A percentile compares a stretch with the other conserved stretches of the same genome.
Evolutionary conservation across 2,888 invertebrate species (phyloP).

Genomic region (Luffia ferchaultella): DNA sequence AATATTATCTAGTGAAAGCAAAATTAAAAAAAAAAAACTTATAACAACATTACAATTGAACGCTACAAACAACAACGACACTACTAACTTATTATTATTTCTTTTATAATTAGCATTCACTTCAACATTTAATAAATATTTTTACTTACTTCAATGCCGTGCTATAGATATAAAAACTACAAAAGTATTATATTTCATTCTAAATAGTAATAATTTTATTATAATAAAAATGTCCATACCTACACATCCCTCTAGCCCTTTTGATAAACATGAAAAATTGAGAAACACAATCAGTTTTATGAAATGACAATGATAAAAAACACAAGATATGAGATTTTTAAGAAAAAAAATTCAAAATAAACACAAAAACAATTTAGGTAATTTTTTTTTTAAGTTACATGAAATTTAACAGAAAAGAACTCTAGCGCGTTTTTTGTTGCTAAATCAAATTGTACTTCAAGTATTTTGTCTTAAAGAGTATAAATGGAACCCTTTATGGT

Average conservation of each 20-base stretch:
- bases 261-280: conserved; percentile 40
- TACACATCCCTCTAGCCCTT: conserved; percentile 58
- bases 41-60: too few relatives aligned
- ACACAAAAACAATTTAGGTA: background rate
- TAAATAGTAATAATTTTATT: background rate
- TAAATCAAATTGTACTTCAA: too few relatives aligned
- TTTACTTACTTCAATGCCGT: conserved; percentile 85
- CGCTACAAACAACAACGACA: too few relatives aligned
- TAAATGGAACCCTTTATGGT: too few relatives aligned
- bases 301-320: conserved; percentile 16
- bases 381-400: background rate
- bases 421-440: too few relatives aligned
- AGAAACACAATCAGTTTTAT: conserved; percentile 21
- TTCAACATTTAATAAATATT: too few relatives aligned
- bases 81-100: too few relatives aligned
- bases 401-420: too few relatives aligned
- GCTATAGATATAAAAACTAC: conserved; percentile 31
- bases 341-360: conserved; percentile 11
- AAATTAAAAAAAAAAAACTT: too few relatives aligned
- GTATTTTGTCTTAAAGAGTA: too few relatives aligned
- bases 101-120: too few relatives aligned
- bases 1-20: too few relatives aligned
- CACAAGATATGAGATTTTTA: conserved; percentile 6
- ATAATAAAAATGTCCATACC: conserved; percentile 29
- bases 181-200: background rate